These are phyloP conservation scores for Acronicta psi DNA, from an alignment of 2,888 invertebrate genomes.

Conservation along the genomic window DNA sequence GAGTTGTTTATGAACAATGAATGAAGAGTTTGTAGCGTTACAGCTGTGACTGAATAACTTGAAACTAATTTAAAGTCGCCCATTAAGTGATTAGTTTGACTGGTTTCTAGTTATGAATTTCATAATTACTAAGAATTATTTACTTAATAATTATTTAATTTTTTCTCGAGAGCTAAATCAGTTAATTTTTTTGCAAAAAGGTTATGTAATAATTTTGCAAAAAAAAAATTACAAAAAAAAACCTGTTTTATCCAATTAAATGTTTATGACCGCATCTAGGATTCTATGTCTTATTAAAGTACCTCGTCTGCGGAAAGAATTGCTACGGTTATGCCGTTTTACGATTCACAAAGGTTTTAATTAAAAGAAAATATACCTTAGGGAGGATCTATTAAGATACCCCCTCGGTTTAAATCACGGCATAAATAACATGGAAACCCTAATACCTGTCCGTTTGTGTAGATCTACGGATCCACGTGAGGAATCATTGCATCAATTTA, in stretches of 20 bases:
- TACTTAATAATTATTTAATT: no score
- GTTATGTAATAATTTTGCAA: no score
- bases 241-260: conserved; percentile 51
- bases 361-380: conserved; percentile 53
- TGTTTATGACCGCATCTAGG: conserved; percentile 50
- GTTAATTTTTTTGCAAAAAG: no score
- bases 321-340: conserved; percentile 41
- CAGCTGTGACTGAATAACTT: conserved; percentile 23
- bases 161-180: no score
- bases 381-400: conserved; percentile 48
- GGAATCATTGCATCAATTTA: conserved; percentile 18
- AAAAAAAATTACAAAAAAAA: conserved; percentile 1
- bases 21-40: conserved; percentile 40
- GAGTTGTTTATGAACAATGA: conserved; percentile 48
- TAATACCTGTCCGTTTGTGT: conserved; percentile 44
- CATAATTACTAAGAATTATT: neutral
- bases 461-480: conserved; percentile 22
- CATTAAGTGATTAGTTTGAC: conserved; percentile 6
- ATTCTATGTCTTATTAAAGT: conserved; percentile 50
- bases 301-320: conserved; percentile 47
- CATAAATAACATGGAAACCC: conserved; percentile 35
- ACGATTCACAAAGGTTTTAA: conserved; percentile 54
- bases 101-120: neutral
- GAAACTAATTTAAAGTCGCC: conserved; percentile 16
- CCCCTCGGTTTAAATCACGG: conserved; percentile 47